phyloP scores from a whole-genome alignment of 2,113 vertebrate genomes.

The Dissostichus mawsoni region DNA sequence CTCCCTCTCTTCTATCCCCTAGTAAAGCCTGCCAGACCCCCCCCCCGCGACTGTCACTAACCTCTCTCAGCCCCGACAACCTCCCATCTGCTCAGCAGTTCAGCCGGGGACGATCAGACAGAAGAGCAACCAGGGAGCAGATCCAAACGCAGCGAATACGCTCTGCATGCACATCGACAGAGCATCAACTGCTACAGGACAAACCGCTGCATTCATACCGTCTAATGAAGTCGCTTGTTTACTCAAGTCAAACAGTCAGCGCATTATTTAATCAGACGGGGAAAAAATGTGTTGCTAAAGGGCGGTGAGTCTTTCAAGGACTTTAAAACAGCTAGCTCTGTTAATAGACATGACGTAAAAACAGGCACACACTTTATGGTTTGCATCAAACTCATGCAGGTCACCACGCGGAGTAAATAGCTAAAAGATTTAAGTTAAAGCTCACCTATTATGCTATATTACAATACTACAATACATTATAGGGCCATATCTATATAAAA shows the following conservation, averaged over 20 bases:
- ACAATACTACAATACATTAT: too few relatives aligned
- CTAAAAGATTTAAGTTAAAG: background rate
- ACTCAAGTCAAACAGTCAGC: slow-evolving; percentile 10
- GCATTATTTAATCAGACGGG: background rate
- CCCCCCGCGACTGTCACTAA: slow-evolving; percentile 39
- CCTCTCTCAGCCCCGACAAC: slow-evolving; percentile 49
- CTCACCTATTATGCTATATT: too few relatives aligned
- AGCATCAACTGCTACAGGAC: background rate
- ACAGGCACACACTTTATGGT: background rate
- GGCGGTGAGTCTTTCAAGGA: background rate
- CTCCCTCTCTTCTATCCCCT: slow-evolving; percentile 30
- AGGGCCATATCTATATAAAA: too few relatives aligned
- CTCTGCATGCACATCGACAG: background rate
- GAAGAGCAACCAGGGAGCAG: slow-evolving; percentile 25
- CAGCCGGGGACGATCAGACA: slow-evolving; percentile 34
- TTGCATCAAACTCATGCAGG: background rate
- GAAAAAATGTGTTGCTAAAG: background rate
- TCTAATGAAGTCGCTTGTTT: slow-evolving; percentile 15
- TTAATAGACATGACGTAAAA: background rate
- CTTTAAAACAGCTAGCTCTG: background rate
- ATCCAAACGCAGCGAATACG: slow-evolving; percentile 28
- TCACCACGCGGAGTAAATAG: background rate
- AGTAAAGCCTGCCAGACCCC: slow-evolving; percentile 28
- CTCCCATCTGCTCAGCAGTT: slow-evolving; percentile 71
- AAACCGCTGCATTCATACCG: slow-evolving; percentile 6